Percentiles rank a stretch among this genome's conserved stretches.
Evolutionary conservation across 1,140 invertebrate genomes (phyloP).

Genomic region (Pararge aegeria): DNA sequence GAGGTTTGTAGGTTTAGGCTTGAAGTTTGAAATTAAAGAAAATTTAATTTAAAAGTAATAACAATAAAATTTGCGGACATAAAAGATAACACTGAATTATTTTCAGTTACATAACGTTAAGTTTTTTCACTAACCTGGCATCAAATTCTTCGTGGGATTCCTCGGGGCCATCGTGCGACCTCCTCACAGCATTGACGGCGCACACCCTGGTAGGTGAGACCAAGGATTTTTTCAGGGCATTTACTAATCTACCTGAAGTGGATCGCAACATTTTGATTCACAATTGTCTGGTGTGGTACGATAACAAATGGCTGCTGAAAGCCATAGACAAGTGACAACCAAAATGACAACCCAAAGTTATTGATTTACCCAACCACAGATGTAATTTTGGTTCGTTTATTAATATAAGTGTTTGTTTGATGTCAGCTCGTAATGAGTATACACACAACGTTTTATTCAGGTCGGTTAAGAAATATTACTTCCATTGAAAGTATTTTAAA

Average conservation of each 20-base stretch:
- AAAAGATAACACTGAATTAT: constrained; percentile 23
- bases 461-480: too few species aligned
- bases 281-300: constrained; percentile 50
- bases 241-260: constrained; percentile 58
- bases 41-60: neutral
- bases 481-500: too few species aligned
- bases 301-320: constrained; percentile 69
- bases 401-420: too few species aligned
- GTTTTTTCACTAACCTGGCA: constrained; percentile 58
- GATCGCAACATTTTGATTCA: constrained; percentile 70
- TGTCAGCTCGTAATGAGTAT: too few species aligned
- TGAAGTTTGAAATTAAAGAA: too few species aligned
- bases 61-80: neutral
- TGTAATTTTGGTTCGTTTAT: too few species aligned
- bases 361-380: neutral
- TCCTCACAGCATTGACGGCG: constrained; percentile 49
- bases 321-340: constrained; percentile 43
- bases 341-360: neutral
- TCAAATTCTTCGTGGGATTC: constrained; percentile 73
- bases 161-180: constrained; percentile 55
- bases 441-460: too few species aligned
- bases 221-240: constrained; percentile 63
- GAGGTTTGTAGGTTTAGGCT: too few species aligned
- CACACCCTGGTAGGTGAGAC: constrained; percentile 57
- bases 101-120: constrained; percentile 75